A percentile compares a stretch with the other conserved stretches of the same genome.
These are phyloP conservation scores for Oikopleura vanhoeffeni DNA, from an alignment of 23 tunicate species.

Conservation along the genomic window DNA sequence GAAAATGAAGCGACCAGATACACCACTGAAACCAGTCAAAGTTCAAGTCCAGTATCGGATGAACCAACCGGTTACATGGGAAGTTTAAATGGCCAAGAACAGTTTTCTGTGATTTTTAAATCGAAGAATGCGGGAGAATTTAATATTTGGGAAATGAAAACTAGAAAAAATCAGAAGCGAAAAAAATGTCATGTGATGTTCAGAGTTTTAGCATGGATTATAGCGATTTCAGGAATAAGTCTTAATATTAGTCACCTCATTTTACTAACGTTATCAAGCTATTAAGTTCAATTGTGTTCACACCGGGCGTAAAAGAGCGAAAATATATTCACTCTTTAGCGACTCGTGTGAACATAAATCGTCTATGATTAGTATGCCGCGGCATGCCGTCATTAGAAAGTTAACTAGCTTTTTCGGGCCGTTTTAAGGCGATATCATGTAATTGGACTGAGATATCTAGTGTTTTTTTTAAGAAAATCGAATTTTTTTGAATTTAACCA, in stretches of 20 bases:
- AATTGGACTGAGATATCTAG: too few species aligned
- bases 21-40: neutral
- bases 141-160: neutral
- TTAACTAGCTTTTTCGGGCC: too few species aligned
- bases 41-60: neutral
- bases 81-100: neutral
- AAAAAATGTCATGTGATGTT: neutral
- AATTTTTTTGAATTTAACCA: too few species aligned
- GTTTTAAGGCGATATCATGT: too few species aligned
- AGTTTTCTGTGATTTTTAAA: neutral
- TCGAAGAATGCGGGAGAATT: neutral
- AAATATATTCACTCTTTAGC: neutral
- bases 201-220: neutral
- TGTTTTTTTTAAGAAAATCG: too few species aligned
- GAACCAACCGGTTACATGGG: neutral
- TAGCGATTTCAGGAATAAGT: too few species aligned
- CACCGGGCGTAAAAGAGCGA: neutral
- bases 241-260: too few species aligned
- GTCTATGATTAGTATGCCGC: too few species aligned
- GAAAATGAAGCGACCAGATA: neutral
- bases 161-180: neutral
- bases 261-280: too few species aligned
- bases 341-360: too few species aligned
- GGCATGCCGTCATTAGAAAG: too few species aligned
- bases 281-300: neutral